Percentiles rank a stretch among this genome's conserved stretches.
Evolutionary conservation across 1,140 invertebrate species (phyloP).

Genomic region (Pissodes strobi): DNA sequence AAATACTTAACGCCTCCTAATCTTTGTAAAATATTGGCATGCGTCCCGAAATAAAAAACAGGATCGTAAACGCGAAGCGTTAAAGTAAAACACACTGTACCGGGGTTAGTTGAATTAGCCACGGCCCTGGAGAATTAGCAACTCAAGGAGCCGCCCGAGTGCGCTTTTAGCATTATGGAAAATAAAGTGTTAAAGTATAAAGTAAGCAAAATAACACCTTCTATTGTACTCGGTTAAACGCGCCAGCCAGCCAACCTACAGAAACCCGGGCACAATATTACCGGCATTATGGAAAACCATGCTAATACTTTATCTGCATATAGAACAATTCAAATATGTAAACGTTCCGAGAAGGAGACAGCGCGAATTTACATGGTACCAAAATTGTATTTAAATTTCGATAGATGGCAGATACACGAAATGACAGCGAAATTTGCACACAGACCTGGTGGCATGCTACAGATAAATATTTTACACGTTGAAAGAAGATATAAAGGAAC

Average conservation of each 20-base stretch:
- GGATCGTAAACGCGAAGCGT: slow-evolving; percentile 4
- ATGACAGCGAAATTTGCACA: slow-evolving; percentile 43
- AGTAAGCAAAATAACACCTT: slow-evolving; percentile 37
- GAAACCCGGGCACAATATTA: slow-evolving; percentile 34
- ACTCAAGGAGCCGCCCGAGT: slow-evolving; percentile 5
- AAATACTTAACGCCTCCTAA: no score
- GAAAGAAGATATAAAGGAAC: slow-evolving; percentile 35
- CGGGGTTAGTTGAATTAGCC: slow-evolving; percentile 17
- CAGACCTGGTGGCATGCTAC: slow-evolving; percentile 37
- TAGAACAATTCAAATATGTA: slow-evolving; percentile 40
- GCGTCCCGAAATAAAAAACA: neutral
- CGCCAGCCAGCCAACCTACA: slow-evolving; percentile 16
- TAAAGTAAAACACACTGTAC: slow-evolving; percentile 7
- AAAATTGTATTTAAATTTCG: slow-evolving; percentile 47
- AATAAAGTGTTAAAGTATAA: slow-evolving; percentile 33
- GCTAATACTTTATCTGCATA: slow-evolving; percentile 44
- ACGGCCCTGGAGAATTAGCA: slow-evolving; percentile 19
- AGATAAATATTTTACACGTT: slow-evolving; percentile 30
- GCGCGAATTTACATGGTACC: slow-evolving; percentile 40
- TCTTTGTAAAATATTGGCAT: neutral
- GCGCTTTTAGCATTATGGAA: slow-evolving; percentile 13
- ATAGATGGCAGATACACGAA: slow-evolving; percentile 42
- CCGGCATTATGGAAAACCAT: slow-evolving; percentile 42
- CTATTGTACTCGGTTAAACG: slow-evolving; percentile 36
- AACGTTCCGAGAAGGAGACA: slow-evolving; percentile 29